Evolutionary conservation across 2,797 vertebrate genomes (phyloP).

Genomic region (Allobates femoralis): DNA sequence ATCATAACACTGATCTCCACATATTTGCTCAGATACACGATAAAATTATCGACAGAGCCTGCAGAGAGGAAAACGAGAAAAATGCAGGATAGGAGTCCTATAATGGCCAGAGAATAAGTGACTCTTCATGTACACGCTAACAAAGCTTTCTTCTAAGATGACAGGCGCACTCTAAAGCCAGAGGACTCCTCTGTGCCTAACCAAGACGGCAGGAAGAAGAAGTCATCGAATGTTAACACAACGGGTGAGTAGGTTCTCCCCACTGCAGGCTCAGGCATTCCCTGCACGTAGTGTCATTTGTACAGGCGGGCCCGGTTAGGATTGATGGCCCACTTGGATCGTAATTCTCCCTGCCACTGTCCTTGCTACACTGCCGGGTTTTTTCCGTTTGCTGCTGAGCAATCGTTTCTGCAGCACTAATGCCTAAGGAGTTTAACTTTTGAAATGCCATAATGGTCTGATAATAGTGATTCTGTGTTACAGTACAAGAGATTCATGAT

Average conservation of each 20-base stretch:
- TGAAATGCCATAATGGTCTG: constrained; percentile 3
- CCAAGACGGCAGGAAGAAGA: background rate
- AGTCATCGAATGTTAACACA: constrained; percentile 2
- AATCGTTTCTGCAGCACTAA: constrained; percentile 48
- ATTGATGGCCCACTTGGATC: constrained; percentile 60
- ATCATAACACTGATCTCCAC: no score
- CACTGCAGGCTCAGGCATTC: constrained; percentile 34
- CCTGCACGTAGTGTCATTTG: constrained; percentile 61
- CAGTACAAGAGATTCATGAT: background rate
- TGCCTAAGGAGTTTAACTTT: constrained; percentile 45
- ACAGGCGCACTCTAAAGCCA: no score
- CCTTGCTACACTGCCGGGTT: constrained; percentile 40
- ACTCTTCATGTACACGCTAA: no score
- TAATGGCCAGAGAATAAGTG: no score
- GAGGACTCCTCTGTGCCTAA: background rate
- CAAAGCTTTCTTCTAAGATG: no score
- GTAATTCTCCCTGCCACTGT: constrained; percentile 59
- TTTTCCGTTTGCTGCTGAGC: constrained; percentile 53
- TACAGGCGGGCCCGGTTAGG: constrained; percentile 45
- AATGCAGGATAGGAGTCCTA: no score
- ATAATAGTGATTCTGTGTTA: background rate
- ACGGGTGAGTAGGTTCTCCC: background rate
- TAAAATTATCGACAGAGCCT: no score
- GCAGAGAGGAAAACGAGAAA: no score
- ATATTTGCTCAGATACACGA: no score